Conservation (phyloP, 2,113 vertebrate species). For the Tetraodon nigroviridis region DNA sequence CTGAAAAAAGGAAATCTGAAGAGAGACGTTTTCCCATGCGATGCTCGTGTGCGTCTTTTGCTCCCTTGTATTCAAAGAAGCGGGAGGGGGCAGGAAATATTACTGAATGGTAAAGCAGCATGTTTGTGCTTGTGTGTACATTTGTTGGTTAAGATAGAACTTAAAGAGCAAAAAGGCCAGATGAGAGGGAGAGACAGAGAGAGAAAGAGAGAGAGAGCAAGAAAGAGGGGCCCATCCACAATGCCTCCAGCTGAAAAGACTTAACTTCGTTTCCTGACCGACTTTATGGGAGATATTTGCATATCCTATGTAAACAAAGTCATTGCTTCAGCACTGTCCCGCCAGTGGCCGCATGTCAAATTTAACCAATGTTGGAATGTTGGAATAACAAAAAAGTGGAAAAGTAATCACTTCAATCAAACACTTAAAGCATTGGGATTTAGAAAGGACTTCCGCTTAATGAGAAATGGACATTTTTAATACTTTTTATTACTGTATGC, state of each 20-base stretch:
- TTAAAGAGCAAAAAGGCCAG: background rate
- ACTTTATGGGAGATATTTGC: constrained; percentile 55
- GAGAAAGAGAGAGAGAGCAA: background rate
- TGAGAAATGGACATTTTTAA: too few species aligned
- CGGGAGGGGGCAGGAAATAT: constrained; percentile 66
- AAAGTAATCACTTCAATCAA: too few species aligned
- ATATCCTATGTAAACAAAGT: constrained; percentile 50
- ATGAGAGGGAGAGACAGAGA: constrained; percentile 2
- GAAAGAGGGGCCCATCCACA: constrained; percentile 32
- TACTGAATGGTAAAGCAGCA: constrained; percentile 54
- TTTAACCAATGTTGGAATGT: too few species aligned
- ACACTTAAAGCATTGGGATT: too few species aligned
- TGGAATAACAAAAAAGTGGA: constrained; percentile 10
- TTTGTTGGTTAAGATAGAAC: constrained; percentile 30
- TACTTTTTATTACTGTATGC: too few species aligned
- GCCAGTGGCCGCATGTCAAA: background rate
- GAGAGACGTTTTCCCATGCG: constrained; percentile 26
- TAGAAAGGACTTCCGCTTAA: too few species aligned
- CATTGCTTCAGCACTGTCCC: background rate
- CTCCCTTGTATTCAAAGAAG: constrained; percentile 57
- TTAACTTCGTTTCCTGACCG: constrained; percentile 58
- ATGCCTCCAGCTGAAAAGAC: constrained; percentile 30
- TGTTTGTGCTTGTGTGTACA: constrained; percentile 41
- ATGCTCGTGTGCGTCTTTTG: constrained; percentile 2
- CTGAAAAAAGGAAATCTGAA: constrained; percentile 37